A percentile compares a stretch with the other conserved stretches of the same genome.
Conservation (phyloP, 2,888 invertebrate genomes). For the Melitaea athalia region DNA sequence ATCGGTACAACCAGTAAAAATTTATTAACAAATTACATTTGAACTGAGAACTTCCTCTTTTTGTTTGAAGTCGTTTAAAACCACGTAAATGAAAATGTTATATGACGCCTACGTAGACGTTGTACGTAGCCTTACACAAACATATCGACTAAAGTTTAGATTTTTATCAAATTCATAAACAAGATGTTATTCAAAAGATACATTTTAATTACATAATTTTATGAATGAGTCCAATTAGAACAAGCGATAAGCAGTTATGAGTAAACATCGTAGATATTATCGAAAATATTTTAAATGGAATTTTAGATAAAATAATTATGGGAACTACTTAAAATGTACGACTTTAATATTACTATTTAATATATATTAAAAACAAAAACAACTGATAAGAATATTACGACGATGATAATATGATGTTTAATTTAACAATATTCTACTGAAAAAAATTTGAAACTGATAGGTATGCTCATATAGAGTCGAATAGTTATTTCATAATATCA, state of each 20-base stretch:
- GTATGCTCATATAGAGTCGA: no score
- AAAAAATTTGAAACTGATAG: no score
- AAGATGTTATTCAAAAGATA: conserved; percentile 5
- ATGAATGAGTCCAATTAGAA: neutral
- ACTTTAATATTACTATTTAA: neutral
- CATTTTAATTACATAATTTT: neutral
- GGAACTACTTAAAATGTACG: neutral
- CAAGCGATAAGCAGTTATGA: neutral
- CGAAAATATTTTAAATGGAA: neutral
- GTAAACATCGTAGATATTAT: neutral
- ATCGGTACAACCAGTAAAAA: no score
- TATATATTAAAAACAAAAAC: conserved; percentile 6
- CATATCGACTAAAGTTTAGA: neutral
- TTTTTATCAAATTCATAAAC: neutral
- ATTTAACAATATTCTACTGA: no score
- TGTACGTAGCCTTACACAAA: neutral
- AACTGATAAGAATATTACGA: neutral
- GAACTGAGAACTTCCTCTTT: no score
- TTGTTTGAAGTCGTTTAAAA: no score
- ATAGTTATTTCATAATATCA: no score
- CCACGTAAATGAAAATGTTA: no score
- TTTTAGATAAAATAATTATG: neutral
- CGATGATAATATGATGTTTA: no score
- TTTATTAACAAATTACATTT: no score
- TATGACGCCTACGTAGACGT: no score